These are phyloP conservation scores for Cylas formicarius DNA, from an alignment of 1,140 invertebrate genomes.

Conservation along the genomic window DNA sequence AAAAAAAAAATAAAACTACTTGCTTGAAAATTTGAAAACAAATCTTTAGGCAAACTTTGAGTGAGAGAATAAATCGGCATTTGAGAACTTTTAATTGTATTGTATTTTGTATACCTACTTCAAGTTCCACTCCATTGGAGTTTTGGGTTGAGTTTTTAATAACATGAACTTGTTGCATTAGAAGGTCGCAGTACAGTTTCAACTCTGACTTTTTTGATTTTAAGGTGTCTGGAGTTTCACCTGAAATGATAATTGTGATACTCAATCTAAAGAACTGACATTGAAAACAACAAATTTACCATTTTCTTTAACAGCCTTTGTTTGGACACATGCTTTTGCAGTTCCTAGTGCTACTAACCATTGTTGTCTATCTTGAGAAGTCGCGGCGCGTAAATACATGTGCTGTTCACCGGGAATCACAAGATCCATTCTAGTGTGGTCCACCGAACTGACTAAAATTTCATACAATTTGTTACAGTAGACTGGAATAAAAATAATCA, in stretches of 20 bases:
- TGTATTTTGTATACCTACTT: slow-evolving; percentile 15
- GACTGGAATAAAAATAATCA: background rate
- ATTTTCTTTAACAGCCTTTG: slow-evolving; percentile 40
- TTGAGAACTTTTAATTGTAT: too few relatives aligned
- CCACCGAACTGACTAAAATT: slow-evolving; percentile 61
- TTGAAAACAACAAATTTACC: slow-evolving; percentile 33
- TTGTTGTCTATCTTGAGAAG: slow-evolving; percentile 66
- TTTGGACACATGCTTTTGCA: slow-evolving; percentile 66
- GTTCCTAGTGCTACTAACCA: slow-evolving; percentile 75
- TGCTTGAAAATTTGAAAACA: too few relatives aligned
- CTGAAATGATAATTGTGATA: slow-evolving; percentile 5
- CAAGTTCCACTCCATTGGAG: slow-evolving; percentile 41
- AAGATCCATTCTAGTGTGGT: slow-evolving; percentile 64
- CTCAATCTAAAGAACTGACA: slow-evolving; percentile 1
- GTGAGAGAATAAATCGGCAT: too few relatives aligned
- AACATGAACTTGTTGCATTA: slow-evolving; percentile 78
- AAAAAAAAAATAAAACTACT: slow-evolving; percentile 21
- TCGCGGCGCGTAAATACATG: slow-evolving; percentile 69
- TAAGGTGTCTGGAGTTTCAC: slow-evolving; percentile 46
- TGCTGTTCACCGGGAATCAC: slow-evolving; percentile 76
- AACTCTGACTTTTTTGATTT: slow-evolving; percentile 72
- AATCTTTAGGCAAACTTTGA: too few relatives aligned
- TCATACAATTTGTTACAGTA: slow-evolving; percentile 6
- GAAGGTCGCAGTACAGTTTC: slow-evolving; percentile 69
- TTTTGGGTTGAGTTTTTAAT: slow-evolving; percentile 59